These are phyloP conservation scores for Quadriops clusia DNA, from an alignment of 2,888 invertebrate genomes.

Conservation along the genomic window DNA sequence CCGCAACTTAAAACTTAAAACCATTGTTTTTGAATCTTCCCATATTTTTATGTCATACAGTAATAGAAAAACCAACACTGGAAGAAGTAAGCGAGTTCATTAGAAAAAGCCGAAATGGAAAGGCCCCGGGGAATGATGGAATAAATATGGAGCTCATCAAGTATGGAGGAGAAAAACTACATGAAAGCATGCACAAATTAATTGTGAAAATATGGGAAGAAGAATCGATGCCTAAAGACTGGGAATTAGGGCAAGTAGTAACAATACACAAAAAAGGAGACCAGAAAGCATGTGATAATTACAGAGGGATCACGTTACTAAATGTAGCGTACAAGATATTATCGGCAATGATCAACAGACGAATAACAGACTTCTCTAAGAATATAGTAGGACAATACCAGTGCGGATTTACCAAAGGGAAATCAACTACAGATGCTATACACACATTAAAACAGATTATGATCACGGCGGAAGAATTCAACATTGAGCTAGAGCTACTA, in stretches of 20 bases:
- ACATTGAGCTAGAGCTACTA: constrained; percentile 4
- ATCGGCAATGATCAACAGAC: background rate
- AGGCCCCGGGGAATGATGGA: too few relatives aligned
- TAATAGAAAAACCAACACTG: too few relatives aligned
- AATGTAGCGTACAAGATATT: constrained; percentile 2
- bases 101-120: too few relatives aligned
- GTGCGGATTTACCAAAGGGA: constrained; percentile 1
- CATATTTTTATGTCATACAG: too few relatives aligned
- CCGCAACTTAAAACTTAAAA: too few relatives aligned
- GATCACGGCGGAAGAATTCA: constrained; percentile 2
- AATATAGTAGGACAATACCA: constrained; percentile 4
- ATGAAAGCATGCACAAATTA: background rate
- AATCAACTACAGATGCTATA: background rate
- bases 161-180: too few relatives aligned
- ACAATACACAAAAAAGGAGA: constrained; percentile 8
- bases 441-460: constrained; percentile 2
- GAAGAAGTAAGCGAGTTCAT: too few relatives aligned
- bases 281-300: constrained; percentile 2
- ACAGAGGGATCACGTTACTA: constrained; percentile 3
- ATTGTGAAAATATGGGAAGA: constrained; percentile 7
- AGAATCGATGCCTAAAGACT: constrained; percentile 6
- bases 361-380: background rate
- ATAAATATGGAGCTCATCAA: too few relatives aligned
- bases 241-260: constrained; percentile 4
- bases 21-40: too few relatives aligned